Evolutionary conservation across 2,113 vertebrate genomes (phyloP).

Genomic region (Galemys pyrenaicus): DNA sequence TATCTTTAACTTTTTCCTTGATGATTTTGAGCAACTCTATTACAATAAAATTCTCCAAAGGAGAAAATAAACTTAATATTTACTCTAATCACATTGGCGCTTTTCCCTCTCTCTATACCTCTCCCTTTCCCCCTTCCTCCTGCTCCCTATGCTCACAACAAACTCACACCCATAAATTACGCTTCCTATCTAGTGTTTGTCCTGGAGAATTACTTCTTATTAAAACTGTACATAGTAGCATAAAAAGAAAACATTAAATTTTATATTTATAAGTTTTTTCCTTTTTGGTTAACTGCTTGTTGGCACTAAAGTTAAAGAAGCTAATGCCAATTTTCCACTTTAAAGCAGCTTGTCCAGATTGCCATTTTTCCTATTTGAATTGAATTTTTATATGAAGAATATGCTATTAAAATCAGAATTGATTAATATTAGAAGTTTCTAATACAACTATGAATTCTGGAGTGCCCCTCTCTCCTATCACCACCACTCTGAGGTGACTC

Average conservation of each 20-base stretch:
- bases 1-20: neutral
- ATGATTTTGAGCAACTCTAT: conserved; percentile 5
- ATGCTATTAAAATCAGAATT: conserved; percentile 71
- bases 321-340: conserved; percentile 41
- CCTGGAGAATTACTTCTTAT: neutral
- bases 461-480: conserved; percentile 35
- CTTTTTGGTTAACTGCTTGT: conserved; percentile 20
- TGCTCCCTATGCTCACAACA: neutral
- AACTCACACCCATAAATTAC: neutral
- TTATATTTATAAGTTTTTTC: neutral
- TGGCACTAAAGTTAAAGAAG: conserved; percentile 63
- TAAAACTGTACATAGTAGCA: neutral
- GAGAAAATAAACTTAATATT: conserved; percentile 26
- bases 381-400: conserved; percentile 76
- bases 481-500: conserved; percentile 72
- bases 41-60: neutral
- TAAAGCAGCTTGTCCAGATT: conserved; percentile 71
- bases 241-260: neutral
- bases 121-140: neutral
- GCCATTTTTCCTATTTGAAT: conserved; percentile 76
- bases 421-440: conserved; percentile 79
- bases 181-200: neutral
- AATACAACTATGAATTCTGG: conserved; percentile 77
- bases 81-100: neutral
- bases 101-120: neutral